Evolutionary conservation across 2,113 vertebrate genomes (phyloP), one percentile per base, ranked within the genome.

Genomic region (Oostethus manadensis): DNA sequence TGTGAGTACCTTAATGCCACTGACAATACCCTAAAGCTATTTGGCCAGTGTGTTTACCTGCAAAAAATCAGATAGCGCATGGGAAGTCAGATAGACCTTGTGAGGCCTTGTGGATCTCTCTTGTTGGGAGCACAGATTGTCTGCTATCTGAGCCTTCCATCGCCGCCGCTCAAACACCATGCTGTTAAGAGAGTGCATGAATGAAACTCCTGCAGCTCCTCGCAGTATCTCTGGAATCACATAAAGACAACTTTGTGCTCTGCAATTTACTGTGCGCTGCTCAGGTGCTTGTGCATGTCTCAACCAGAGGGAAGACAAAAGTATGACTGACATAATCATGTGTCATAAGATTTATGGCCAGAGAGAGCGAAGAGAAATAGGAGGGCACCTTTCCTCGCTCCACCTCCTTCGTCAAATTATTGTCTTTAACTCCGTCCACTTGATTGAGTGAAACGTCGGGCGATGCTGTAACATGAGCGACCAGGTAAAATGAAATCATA

Each of bases 251-350:
- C 82, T 79, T 82, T 85, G 80, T 83, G 78, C 84, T 86, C 85
- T 81, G 82, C 86, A 85, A 85, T 84, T 85, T 85, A 82, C 78
- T 79, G 82, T 62, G 74, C 75, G 64, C 77, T 21, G 78, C 79
- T 85, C 69, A 84, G 89, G 88, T 81, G 84, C 84, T 84, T 76
- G 83, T 90, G 83, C 90, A 83, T 87, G 90, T 89, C 89, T 83
- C 79, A 89, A 90, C 90, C 88, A 85, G 88, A 89, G 81, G 66
- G 84, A 86, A 86, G 86, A 85, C 82, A 89, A 83, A 88, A 84
- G 82, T 84, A 81, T 81, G 85, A 89, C 84, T 90, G 90, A 88
- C 81, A 87, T 79, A 88, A 87, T 88, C 85, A 89, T 88, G 87
- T 87, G 84, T 84, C 77, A 79, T 81, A 73, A 88, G 89, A 90